A percentile compares a stretch with the other conserved stretches of the same genome.
phyloP scores from a whole-genome alignment of 64 coral and sea anemone genomes.

The Montipora cactus region DNA sequence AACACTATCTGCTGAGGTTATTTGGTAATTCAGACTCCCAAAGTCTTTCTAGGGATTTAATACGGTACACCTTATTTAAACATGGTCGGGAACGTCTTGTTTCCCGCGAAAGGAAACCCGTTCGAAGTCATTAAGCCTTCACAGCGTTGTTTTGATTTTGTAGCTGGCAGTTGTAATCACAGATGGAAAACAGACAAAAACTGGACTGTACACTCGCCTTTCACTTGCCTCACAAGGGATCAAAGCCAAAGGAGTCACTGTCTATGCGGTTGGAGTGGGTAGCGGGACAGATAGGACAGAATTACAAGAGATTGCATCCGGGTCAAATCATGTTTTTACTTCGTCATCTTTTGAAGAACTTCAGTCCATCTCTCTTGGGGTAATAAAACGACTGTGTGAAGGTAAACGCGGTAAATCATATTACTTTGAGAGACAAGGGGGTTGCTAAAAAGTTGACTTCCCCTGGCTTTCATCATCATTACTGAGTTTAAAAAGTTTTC shows the following conservation, averaged over 20 bases:
- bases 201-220: slow-evolving; percentile 27
- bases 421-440: background rate
- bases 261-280: slow-evolving; percentile 70
- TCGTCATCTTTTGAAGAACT: slow-evolving; percentile 39
- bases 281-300: slow-evolving; percentile 5
- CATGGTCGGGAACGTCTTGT: too few relatives aligned
- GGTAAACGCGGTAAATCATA: background rate
- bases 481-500: too few relatives aligned
- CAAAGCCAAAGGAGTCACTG: slow-evolving; percentile 33
- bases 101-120: background rate
- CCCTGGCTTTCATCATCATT: background rate
- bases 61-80: background rate
- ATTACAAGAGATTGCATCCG: slow-evolving; percentile 47
- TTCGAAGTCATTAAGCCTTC: background rate
- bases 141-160: background rate
- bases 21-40: too few relatives aligned
- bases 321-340: background rate
- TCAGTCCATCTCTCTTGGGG: background rate
- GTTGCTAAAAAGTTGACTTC: background rate
- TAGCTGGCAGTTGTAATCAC: slow-evolving; percentile 59
- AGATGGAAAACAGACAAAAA: slow-evolving; percentile 66
- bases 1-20: too few relatives aligned
- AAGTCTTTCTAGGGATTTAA: background rate
- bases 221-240: slow-evolving; percentile 42
- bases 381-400: background rate